These are phyloP conservation scores for Malthinus flaveolus DNA, from an alignment of 2,888 invertebrate species.

Conservation along the genomic window DNA sequence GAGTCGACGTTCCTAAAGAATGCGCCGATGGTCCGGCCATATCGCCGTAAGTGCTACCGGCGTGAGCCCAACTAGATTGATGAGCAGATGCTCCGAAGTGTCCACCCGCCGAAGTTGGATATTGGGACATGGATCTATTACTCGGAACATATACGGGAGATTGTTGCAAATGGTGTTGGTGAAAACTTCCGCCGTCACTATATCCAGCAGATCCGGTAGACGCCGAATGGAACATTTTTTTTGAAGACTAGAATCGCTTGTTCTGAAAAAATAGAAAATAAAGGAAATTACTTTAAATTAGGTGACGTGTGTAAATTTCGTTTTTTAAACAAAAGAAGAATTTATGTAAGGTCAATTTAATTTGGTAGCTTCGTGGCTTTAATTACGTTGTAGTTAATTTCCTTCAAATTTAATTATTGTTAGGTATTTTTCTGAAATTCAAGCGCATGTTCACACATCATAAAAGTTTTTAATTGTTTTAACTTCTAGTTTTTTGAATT, in stretches of 20 bases:
- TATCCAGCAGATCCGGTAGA: conserved; percentile 46
- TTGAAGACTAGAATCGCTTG: not conserved
- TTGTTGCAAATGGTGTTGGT: conserved; percentile 54
- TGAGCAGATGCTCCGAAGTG: conserved; percentile 45
- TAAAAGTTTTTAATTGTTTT: not conserved
- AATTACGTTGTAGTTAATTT: too few relatives aligned
- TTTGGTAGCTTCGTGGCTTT: too few relatives aligned
- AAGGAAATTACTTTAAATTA: not conserved
- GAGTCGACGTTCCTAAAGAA: conserved; percentile 41
- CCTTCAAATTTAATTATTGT: too few relatives aligned
- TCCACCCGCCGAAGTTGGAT: conserved; percentile 53
- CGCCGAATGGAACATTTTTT: conserved; percentile 52
- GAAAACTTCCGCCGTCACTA: conserved; percentile 49
- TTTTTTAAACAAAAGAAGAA: too few relatives aligned
- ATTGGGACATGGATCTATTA: conserved; percentile 56
- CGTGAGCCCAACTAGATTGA: conserved; percentile 46
- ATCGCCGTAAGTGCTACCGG: conserved; percentile 52
- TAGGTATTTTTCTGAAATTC: not conserved
- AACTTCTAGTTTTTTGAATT: too few relatives aligned
- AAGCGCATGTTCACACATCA: conserved; percentile 5
- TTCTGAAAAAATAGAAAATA: conserved; percentile 1
- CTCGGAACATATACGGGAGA: conserved; percentile 72
- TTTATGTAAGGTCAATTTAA: too few relatives aligned
- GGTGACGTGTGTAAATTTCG: too few relatives aligned
- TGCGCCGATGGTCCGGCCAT: conserved; percentile 53